Conservation (phyloP, 2,888 invertebrate species). For the Pyralis farinalis region DNA sequence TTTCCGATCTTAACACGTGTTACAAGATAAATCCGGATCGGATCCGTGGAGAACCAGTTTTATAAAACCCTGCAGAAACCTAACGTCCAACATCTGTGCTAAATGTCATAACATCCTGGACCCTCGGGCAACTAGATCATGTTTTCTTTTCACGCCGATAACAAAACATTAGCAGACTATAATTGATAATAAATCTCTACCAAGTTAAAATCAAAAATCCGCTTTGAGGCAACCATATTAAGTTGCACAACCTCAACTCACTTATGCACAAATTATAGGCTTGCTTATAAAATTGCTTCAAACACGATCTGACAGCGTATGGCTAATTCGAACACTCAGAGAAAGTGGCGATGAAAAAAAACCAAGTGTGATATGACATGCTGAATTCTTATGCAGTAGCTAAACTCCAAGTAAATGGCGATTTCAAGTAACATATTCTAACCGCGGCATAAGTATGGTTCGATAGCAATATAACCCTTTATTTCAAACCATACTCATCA, state of each 20-base stretch:
- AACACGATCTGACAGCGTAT: slow-evolving; percentile 10
- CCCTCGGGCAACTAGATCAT: background rate
- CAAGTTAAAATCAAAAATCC: background rate
- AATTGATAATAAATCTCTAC: background rate
- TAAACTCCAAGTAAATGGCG: too few species aligned
- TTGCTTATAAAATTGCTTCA: slow-evolving; percentile 16
- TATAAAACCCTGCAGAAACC: too few species aligned
- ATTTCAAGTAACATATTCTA: too few species aligned
- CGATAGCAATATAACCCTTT: too few species aligned
- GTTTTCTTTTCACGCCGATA: background rate
- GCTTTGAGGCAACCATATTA: background rate
- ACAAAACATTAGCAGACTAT: background rate
- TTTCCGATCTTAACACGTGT: too few species aligned
- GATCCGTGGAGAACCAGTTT: too few species aligned
- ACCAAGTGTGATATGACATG: slow-evolving; percentile 1
- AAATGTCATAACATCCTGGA: too few species aligned
- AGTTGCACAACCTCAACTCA: slow-evolving; percentile 15
- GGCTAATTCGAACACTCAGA: slow-evolving; percentile 5
- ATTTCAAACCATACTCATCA: too few species aligned
- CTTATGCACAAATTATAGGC: slow-evolving; percentile 11
- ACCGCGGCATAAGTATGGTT: too few species aligned
- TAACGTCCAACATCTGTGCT: too few species aligned
- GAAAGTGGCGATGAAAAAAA: slow-evolving; percentile 7
- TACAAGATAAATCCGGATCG: too few species aligned
- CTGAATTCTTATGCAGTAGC: background rate